Evolutionary conservation across 2,888 invertebrate species (phyloP).

Genomic region (Tipula helvola): DNA sequence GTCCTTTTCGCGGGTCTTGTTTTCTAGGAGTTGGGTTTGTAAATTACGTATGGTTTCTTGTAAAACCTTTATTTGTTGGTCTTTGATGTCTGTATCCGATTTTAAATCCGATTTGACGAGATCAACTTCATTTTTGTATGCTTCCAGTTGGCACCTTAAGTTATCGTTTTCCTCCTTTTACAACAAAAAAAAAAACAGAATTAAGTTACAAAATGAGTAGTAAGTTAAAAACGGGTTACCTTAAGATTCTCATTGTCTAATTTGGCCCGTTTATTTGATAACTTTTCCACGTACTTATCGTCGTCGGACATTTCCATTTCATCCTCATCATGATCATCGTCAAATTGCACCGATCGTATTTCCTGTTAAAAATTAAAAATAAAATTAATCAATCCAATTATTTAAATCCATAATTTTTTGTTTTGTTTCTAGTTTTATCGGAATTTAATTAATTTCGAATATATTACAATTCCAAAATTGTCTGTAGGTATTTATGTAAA

Average conservation of each 20-base stretch:
- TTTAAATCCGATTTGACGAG: constrained; percentile 70
- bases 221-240: constrained; percentile 19
- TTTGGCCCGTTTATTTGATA: constrained; percentile 32
- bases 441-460: background rate
- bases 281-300: constrained; percentile 42
- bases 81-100: constrained; percentile 67
- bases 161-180: constrained; percentile 76
- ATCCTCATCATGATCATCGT: constrained; percentile 45
- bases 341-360: constrained; percentile 31
- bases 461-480: background rate
- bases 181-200: too few species aligned
- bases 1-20: constrained; percentile 32
- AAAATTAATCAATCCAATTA: background rate
- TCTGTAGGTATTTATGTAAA: background rate
- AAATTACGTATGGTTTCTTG: constrained; percentile 36
- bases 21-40: constrained; percentile 34
- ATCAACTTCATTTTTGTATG: constrained; percentile 88
- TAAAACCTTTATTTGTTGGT: constrained; percentile 63
- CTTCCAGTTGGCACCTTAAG: constrained; percentile 80
- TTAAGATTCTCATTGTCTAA: constrained; percentile 33
- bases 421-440: background rate
- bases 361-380: constrained; percentile 23
- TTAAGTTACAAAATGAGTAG: too few species aligned
- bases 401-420: background rate
- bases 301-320: constrained; percentile 82